A percentile compares a stretch with the other conserved stretches of the same genome.
Evolutionary conservation across 2,888 invertebrate genomes (phyloP).

Genomic region (Neoitamus cyanurus): DNA sequence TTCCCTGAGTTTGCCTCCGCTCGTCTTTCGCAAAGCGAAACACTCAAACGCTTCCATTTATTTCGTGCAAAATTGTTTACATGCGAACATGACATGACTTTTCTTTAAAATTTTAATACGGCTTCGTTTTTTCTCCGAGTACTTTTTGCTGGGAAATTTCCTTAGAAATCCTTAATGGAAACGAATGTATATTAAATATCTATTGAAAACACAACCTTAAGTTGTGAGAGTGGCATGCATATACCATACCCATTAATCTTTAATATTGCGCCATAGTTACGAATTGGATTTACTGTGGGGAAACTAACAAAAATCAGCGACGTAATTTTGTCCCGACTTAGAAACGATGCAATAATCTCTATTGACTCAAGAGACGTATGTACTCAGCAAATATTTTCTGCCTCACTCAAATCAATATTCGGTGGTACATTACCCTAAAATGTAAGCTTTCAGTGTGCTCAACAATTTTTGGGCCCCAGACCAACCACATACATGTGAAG

Average conservation of each 20-base stretch:
- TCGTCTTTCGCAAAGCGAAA: not conserved
- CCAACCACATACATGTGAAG: not conserved
- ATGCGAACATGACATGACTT: not conserved
- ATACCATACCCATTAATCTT: not conserved
- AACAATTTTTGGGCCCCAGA: not conserved
- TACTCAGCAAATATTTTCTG: not conserved
- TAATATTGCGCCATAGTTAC: not conserved
- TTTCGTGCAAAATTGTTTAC: conserved; percentile 25
- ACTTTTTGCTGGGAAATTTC: too few relatives aligned
- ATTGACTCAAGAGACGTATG: not conserved
- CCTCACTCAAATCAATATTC: not conserved
- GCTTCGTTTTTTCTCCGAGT: not conserved
- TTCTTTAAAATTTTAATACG: not conserved
- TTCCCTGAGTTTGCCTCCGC: not conserved
- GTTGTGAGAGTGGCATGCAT: not conserved
- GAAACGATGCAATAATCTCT: not conserved
- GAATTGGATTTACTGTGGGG: not conserved
- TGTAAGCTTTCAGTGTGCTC: not conserved
- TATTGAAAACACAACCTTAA: too few relatives aligned
- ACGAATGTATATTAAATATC: too few relatives aligned
- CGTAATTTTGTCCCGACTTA: too few relatives aligned
- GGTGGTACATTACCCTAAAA: not conserved
- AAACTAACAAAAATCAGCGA: not conserved
- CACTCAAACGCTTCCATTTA: not conserved
- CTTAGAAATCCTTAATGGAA: too few relatives aligned